Evolutionary conservation across 2,797 vertebrate genomes (phyloP).

Genomic region (Xiphophorus birchmanni): DNA sequence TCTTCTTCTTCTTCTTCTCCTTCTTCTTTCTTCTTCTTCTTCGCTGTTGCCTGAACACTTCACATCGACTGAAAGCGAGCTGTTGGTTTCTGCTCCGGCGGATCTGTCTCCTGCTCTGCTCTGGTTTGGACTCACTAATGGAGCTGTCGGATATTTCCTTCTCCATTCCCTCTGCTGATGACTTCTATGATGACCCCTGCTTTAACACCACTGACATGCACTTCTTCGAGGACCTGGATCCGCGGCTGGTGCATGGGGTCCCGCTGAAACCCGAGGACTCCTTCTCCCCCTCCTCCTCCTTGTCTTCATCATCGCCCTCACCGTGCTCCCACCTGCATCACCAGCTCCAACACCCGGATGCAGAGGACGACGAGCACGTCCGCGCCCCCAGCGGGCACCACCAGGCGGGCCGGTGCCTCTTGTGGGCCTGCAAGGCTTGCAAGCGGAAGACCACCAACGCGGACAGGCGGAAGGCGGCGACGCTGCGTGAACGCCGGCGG

Average conservation of each 20-base stretch:
- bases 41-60: neutral
- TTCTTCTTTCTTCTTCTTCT: neutral
- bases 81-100: slow-evolving; percentile 2
- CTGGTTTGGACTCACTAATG: slow-evolving; percentile 70
- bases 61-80: neutral
- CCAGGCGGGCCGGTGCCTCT: slow-evolving; percentile 92
- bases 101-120: slow-evolving; percentile 23
- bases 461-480: slow-evolving; percentile 93
- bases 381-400: slow-evolving; percentile 87
- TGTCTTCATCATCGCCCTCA: slow-evolving; percentile 54
- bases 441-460: slow-evolving; percentile 95
- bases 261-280: slow-evolving; percentile 86
- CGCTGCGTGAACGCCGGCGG: slow-evolving; percentile 92
- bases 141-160: slow-evolving; percentile 93
- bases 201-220: slow-evolving; percentile 96
- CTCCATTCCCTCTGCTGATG: slow-evolving; percentile 87
- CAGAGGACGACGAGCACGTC: slow-evolving; percentile 88
- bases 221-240: slow-evolving; percentile 97
- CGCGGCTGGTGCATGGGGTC: slow-evolving; percentile 90
- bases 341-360: slow-evolving; percentile 80
- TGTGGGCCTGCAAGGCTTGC: slow-evolving; percentile 98
- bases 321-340: slow-evolving; percentile 73
- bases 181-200: slow-evolving; percentile 96
- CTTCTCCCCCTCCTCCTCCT: slow-evolving; percentile 58
- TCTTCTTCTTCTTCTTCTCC: too few relatives aligned